Evolutionary conservation across 2,797 vertebrate species (phyloP).

Genomic region (Moxostoma hubbsi): DNA sequence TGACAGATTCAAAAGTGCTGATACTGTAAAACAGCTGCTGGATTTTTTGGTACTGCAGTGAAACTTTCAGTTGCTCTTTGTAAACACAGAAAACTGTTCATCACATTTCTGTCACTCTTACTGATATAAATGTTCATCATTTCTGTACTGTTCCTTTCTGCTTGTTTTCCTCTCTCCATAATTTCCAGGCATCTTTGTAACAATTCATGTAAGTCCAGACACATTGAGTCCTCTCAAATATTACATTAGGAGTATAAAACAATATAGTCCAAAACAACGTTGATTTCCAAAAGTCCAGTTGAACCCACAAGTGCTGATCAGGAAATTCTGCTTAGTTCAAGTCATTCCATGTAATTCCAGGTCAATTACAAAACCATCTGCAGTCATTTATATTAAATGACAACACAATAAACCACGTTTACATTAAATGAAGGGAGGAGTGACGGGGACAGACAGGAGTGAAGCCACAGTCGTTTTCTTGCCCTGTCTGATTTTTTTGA

Average conservation of each 20-base stretch:
- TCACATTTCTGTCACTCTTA: not conserved
- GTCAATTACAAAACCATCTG: not conserved
- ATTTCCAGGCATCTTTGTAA: not conserved
- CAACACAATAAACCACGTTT: not conserved
- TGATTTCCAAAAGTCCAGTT: constrained; percentile 1
- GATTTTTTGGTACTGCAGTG: too few relatives aligned
- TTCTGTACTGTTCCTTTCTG: not conserved
- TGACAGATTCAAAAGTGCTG: too few relatives aligned
- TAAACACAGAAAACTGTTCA: not conserved
- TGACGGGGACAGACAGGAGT: not conserved
- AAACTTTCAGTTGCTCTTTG: too few relatives aligned
- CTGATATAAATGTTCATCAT: not conserved
- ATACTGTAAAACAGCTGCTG: too few relatives aligned
- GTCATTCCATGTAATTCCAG: not conserved
- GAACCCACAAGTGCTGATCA: not conserved
- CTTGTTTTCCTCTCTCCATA: not conserved
- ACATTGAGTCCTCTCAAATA: not conserved
- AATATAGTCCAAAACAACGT: not conserved
- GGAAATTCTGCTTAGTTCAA: not conserved
- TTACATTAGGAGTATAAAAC: not conserved
- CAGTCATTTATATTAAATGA: not conserved
- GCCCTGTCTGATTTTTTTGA: too few relatives aligned
- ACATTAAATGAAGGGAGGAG: not conserved
- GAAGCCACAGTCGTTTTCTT: not conserved
- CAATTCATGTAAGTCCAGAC: not conserved